These are phyloP conservation scores for Sminthurides bifidus DNA, from an alignment of 1,140 invertebrate genomes.

Conservation along the genomic window DNA sequence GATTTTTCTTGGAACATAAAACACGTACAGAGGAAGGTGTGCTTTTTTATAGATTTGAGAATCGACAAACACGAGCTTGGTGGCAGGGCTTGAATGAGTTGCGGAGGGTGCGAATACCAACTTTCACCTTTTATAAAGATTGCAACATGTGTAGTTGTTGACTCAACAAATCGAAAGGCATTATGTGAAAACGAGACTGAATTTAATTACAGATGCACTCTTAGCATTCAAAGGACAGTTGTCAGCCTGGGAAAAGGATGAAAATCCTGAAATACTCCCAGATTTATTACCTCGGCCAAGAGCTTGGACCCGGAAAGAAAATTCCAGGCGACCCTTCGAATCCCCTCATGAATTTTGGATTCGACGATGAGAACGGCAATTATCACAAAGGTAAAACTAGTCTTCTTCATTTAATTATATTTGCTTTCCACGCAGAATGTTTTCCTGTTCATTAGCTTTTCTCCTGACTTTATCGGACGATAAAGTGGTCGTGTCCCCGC, in stretches of 20 bases:
- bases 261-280: slow-evolving; percentile 77
- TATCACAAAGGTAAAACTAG: slow-evolving; percentile 64
- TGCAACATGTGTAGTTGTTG: too few species aligned
- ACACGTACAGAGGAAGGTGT: too few species aligned
- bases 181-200: too few species aligned
- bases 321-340: slow-evolving; percentile 58
- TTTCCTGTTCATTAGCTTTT: not conserved
- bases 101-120: too few species aligned
- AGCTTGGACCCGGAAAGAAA: slow-evolving; percentile 42
- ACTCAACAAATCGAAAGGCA: too few species aligned
- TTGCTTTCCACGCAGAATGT: not conserved
- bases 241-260: slow-evolving; percentile 36
- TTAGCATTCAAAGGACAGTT: slow-evolving; percentile 3
- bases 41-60: too few species aligned
- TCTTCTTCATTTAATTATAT: not conserved
- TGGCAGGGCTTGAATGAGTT: too few species aligned
- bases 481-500: too few species aligned
- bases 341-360: slow-evolving; percentile 70
- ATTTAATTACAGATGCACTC: not conserved
- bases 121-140: too few species aligned
- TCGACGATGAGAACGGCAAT: slow-evolving; percentile 83
- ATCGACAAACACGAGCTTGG: too few species aligned
- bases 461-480: too few species aligned
- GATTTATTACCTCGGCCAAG: slow-evolving; percentile 77
- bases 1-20: too few species aligned